A percentile compares a stretch with the other conserved stretches of the same genome.
Evolutionary conservation across 2,797 vertebrate genomes (phyloP).

Genomic region (Petrocephalus schoutedeni): DNA sequence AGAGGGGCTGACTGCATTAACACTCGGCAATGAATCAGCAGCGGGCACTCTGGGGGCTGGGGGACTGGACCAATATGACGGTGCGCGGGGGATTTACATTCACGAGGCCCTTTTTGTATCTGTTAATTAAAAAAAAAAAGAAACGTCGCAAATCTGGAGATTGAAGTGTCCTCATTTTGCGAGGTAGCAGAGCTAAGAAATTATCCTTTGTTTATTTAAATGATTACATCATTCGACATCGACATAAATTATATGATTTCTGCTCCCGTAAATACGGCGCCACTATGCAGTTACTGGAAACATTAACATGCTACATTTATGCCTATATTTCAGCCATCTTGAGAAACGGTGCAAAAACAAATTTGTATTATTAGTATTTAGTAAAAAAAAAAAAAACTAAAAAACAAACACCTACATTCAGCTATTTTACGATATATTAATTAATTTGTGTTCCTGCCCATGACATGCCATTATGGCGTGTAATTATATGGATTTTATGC

Average conservation of each 20-base stretch:
- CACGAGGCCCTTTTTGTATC: background rate
- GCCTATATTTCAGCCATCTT: background rate
- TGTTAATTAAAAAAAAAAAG: background rate
- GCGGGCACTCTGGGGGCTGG: background rate
- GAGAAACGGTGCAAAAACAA: background rate
- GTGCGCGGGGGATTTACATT: background rate
- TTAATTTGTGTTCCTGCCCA: background rate
- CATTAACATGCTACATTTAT: background rate
- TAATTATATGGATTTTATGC: conserved; percentile 18
- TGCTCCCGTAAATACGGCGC: background rate
- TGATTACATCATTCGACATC: background rate
- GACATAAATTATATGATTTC: background rate
- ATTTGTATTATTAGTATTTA: background rate
- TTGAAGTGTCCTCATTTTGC: background rate
- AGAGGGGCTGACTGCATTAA: background rate
- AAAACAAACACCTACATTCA: background rate
- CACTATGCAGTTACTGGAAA: background rate
- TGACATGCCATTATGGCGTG: background rate
- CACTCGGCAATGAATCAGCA: background rate
- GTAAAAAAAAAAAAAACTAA: background rate
- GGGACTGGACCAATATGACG: background rate
- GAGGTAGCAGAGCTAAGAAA: background rate
- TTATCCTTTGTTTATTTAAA: background rate
- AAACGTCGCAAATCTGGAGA: background rate
- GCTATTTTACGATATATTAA: background rate